Conservation (phyloP, 1,140 invertebrate species). For the Trinorchestia longiramus region DNA sequence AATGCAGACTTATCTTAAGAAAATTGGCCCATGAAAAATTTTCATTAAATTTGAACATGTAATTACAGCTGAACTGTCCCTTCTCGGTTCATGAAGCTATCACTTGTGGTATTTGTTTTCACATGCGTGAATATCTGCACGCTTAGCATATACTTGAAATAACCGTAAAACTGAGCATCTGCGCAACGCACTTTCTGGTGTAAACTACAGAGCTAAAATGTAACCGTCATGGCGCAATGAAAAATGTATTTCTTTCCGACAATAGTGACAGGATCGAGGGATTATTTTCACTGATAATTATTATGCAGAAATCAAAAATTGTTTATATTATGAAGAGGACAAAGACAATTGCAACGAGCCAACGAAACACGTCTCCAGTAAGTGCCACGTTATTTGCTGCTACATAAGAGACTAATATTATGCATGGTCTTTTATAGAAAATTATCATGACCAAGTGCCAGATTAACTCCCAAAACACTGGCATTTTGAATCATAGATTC, state of each 20-base stretch:
- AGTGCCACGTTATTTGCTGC: neutral
- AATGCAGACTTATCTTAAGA: too few relatives aligned
- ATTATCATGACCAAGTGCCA: neutral
- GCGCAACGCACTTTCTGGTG: too few relatives aligned
- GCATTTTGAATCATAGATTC: neutral
- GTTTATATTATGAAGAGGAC: neutral
- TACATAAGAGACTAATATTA: neutral
- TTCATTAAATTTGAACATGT: too few relatives aligned
- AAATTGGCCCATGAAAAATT: too few relatives aligned
- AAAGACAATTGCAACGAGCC: neutral
- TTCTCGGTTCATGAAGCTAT: too few relatives aligned
- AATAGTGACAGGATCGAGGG: neutral
- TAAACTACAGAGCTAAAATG: too few relatives aligned
- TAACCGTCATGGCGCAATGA: neutral
- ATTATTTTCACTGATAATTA: neutral
- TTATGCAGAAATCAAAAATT: neutral
- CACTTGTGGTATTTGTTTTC: too few relatives aligned
- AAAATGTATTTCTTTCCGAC: neutral
- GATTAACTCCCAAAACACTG: neutral
- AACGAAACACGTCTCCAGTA: neutral
- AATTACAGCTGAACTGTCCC: too few relatives aligned
- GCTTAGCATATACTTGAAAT: too few relatives aligned
- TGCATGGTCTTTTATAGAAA: neutral
- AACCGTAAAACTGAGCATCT: too few relatives aligned
- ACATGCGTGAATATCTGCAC: too few relatives aligned